These are phyloP conservation scores for Smittia sp. DNA, from an alignment of 2,888 invertebrate species.

Conservation along the genomic window DNA sequence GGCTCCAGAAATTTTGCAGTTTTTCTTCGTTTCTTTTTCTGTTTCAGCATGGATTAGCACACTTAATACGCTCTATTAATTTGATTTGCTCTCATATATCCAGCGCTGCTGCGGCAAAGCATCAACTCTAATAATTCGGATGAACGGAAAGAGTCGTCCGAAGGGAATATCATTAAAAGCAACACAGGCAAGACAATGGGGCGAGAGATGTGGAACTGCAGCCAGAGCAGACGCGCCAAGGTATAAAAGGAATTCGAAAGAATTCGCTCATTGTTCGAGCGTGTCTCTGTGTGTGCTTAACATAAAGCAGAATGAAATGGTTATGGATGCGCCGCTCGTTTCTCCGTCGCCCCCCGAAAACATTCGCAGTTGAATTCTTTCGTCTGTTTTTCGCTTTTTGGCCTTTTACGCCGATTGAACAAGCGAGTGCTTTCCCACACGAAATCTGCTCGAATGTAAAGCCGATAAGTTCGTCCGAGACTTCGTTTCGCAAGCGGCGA, in stretches of 20 bases:
- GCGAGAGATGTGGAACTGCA: conserved; percentile 4
- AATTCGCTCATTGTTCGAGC: conserved; percentile 27
- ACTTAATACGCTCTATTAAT: conserved; percentile 35
- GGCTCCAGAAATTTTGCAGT: no score
- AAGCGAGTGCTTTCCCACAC: conserved; percentile 28
- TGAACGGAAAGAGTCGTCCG: not conserved
- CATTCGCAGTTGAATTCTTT: conserved; percentile 28
- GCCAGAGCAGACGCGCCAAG: not conserved
- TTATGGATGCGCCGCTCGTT: conserved; percentile 5
- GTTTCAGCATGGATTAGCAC: conserved; percentile 28
- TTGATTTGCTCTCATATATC: not conserved
- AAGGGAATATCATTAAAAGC: conserved; percentile 5
- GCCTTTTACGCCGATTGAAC: not conserved
- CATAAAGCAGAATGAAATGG: not conserved
- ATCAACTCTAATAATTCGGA: not conserved
- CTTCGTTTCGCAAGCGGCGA: conserved; percentile 4
- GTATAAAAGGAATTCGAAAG: conserved; percentile 30
- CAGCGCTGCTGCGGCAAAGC: not conserved
- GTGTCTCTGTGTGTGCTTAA: not conserved
- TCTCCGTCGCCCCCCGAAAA: not conserved
- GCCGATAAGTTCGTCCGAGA: not conserved
- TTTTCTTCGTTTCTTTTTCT: conserved; percentile 3
- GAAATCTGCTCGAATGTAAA: not conserved
- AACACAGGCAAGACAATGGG: not conserved
- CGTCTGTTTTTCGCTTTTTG: not conserved